These are phyloP conservation scores for Sinella curviseta DNA, from an alignment of 1,140 invertebrate species.

Conservation along the genomic window DNA sequence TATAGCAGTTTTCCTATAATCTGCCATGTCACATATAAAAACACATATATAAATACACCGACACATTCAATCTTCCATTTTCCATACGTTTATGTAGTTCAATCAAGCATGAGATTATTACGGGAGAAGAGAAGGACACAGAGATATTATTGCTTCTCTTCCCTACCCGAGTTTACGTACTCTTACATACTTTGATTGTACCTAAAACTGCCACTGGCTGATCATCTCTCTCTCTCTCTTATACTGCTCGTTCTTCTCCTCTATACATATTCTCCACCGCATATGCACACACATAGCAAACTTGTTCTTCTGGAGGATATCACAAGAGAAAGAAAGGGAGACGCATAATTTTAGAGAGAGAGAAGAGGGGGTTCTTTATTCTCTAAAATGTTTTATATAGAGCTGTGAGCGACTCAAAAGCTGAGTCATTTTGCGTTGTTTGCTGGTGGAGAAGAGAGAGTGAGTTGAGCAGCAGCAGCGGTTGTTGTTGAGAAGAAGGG, in stretches of 20 bases:
- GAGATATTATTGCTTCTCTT: background rate
- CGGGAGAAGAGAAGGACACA: background rate
- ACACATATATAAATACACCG: background rate
- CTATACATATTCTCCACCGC: background rate
- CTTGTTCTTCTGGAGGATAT: background rate
- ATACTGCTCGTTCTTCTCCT: background rate
- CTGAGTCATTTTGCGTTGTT: slow-evolving; percentile 20
- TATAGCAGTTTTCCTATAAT: background rate
- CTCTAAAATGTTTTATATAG: slow-evolving; percentile 12
- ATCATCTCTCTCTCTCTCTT: background rate
- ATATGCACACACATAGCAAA: no score
- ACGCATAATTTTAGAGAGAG: background rate
- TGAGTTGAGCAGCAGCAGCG: background rate
- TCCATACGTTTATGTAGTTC: slow-evolving; percentile 1
- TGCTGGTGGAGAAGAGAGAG: background rate
- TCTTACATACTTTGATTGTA: background rate
- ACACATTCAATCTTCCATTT: background rate
- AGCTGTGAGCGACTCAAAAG: background rate
- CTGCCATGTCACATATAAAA: background rate
- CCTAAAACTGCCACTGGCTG: background rate
- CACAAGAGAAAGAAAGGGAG: background rate
- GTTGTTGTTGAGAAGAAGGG: background rate
- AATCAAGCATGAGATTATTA: slow-evolving; percentile 25
- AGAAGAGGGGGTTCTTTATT: background rate
- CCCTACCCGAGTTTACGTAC: background rate